Evolutionary conservation across 2,113 vertebrate species (phyloP).

Genomic region (Lucifuga dentata): DNA sequence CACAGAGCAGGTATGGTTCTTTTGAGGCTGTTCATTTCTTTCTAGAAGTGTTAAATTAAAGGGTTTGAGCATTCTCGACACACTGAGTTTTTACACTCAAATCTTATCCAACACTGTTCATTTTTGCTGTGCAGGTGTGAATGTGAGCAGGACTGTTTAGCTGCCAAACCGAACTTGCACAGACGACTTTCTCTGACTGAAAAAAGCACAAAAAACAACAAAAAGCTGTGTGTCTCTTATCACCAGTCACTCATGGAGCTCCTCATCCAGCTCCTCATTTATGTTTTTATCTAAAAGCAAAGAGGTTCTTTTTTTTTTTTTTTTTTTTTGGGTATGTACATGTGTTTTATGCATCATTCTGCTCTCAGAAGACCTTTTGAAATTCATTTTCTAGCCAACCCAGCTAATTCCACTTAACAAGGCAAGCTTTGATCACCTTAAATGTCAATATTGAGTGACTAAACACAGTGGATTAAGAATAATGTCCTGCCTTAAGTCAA

Average conservation of each 20-base stretch:
- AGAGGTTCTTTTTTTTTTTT: conserved; percentile 1
- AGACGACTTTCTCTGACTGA: not conserved
- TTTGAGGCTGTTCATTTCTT: not conserved
- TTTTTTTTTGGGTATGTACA: not conserved
- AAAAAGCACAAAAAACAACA: not conserved
- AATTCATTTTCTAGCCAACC: conserved; percentile 66
- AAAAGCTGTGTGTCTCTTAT: conserved; percentile 6
- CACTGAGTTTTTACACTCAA: too few relatives aligned
- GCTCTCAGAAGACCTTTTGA: conserved; percentile 55
- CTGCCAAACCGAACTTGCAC: not conserved
- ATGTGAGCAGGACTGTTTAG: not conserved
- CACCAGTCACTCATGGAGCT: conserved; percentile 7
- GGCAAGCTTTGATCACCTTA: conserved; percentile 71
- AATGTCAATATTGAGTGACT: conserved; percentile 72
- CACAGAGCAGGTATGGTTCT: not conserved
- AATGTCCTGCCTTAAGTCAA: too few relatives aligned
- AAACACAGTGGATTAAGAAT: conserved; percentile 64
- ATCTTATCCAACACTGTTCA: too few relatives aligned
- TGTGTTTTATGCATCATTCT: conserved; percentile 3
- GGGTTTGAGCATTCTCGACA: too few relatives aligned
- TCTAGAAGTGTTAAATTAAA: not conserved
- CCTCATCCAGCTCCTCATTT: conserved; percentile 6
- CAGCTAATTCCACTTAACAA: conserved; percentile 68
- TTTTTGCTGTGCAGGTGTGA: conserved; percentile 2
- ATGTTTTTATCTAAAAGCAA: conserved; percentile 14